These are phyloP conservation scores for Andrena praecox DNA, from an alignment of 2,888 invertebrate species.

Conservation along the genomic window DNA sequence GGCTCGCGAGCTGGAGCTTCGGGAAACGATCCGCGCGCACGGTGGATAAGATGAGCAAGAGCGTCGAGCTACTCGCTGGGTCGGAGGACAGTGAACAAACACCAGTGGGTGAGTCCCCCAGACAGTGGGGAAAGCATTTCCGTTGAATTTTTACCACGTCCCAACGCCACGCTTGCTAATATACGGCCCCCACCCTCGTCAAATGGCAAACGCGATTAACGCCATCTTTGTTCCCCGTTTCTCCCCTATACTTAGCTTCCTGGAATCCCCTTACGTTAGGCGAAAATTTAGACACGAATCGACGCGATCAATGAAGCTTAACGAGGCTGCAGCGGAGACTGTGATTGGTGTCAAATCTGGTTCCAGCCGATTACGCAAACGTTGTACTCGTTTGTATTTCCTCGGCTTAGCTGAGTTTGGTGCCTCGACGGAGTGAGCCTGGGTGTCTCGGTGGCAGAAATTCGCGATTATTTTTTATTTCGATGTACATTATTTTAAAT, in stretches of 20 bases:
- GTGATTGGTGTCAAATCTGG: conserved; percentile 31
- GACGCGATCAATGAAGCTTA: conserved; percentile 22
- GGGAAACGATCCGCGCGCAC: conserved; percentile 60
- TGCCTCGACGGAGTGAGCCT: background rate
- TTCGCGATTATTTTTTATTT: background rate
- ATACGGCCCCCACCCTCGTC: background rate
- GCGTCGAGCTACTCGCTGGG: conserved; percentile 82
- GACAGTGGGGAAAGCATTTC: background rate
- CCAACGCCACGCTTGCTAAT: background rate
- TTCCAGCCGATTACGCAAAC: conserved; percentile 30
- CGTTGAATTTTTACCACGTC: background rate
- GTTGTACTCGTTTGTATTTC: background rate
- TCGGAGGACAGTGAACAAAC: conserved; percentile 80
- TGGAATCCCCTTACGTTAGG: conserved; percentile 15
- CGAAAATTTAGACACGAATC: conserved; percentile 23
- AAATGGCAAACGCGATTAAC: background rate
- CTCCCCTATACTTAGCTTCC: background rate
- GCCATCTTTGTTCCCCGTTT: background rate
- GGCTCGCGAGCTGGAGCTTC: conserved; percentile 65
- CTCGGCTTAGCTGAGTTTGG: background rate
- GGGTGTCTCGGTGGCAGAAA: background rate
- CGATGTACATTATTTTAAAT: background rate
- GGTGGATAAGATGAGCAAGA: conserved; percentile 82
- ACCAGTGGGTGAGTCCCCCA: conserved; percentile 72
- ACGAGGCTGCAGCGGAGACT: conserved; percentile 9